A percentile compares a stretch with the other conserved stretches of the same genome.
These are phyloP conservation scores for Athalia rosae DNA, from an alignment of 2,888 invertebrate species.

Conservation along the genomic window DNA sequence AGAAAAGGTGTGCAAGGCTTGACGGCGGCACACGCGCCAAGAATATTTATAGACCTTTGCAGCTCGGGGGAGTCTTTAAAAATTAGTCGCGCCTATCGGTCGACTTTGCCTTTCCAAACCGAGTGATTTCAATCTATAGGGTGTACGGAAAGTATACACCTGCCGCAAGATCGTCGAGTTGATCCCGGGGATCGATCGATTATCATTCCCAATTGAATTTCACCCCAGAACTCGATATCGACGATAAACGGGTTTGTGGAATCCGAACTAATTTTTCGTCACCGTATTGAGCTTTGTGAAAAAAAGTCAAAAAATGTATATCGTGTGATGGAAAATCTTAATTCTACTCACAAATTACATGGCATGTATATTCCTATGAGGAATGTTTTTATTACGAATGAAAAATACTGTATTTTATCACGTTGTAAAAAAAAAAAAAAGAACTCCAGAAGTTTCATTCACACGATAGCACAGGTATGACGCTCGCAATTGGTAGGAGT, in stretches of 20 bases:
- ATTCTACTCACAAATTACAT: not conserved
- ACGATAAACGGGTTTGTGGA: no score
- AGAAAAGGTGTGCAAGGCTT: not conserved
- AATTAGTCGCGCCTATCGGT: slow-evolving; percentile 41
- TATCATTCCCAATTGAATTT: no score
- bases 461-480: not conserved
- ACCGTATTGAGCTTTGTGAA: not conserved
- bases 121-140: not conserved
- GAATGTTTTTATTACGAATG: not conserved
- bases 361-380: not conserved
- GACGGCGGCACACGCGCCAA: slow-evolving; percentile 41
- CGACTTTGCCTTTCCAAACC: slow-evolving; percentile 36
- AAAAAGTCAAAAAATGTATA: not conserved
- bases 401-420: not conserved
- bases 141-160: not conserved
- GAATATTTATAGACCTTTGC: slow-evolving; percentile 33
- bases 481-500: not conserved
- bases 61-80: slow-evolving; percentile 15
- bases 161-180: no score
- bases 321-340: not conserved
- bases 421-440: not conserved
- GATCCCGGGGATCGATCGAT: no score
- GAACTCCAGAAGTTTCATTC: not conserved
- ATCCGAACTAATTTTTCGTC: no score
- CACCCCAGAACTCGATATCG: no score